Evolutionary conservation across 2,113 vertebrate genomes (phyloP).

Genomic region (Ictalurus punctatus): DNA sequence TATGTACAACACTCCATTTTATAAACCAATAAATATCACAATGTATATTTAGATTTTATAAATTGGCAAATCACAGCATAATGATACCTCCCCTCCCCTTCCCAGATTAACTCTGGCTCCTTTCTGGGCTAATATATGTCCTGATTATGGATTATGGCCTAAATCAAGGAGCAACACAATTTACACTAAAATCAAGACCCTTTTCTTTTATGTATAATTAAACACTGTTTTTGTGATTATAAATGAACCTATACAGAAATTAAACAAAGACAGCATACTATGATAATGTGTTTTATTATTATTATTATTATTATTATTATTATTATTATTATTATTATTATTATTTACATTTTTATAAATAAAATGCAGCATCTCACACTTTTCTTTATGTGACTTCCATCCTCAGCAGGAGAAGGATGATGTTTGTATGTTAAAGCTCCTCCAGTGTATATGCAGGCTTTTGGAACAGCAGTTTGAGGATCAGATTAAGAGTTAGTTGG

Average conservation of each 20-base stretch:
- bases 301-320: not conserved
- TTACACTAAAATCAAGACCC: not conserved
- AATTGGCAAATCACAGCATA: not conserved
- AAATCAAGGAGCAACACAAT: not conserved
- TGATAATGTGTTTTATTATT: not conserved
- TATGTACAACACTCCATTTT: not conserved
- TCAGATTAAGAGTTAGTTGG: conserved; percentile 71
- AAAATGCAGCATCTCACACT: not conserved
- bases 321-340: too few relatives aligned
- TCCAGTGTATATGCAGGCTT: conserved; percentile 34
- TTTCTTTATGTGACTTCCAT: not conserved
- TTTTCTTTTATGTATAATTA: not conserved
- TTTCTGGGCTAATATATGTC: conserved; percentile 46
- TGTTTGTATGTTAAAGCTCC: conserved; percentile 25
- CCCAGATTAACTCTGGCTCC: conserved; percentile 52
- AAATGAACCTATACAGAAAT: not conserved
- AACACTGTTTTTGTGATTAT: not conserved
- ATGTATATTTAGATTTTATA: not conserved
- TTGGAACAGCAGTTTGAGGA: conserved; percentile 60
- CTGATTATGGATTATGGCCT: conserved; percentile 47
- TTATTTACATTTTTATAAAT: not conserved
- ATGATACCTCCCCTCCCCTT: not conserved
- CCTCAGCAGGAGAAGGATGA: not conserved
- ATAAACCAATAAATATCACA: not conserved
- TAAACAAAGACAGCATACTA: not conserved